Base-by-base conservation (phyloP, 2,113 vertebrate genomes). In the Balaenoptera acutorostrata region DNA sequence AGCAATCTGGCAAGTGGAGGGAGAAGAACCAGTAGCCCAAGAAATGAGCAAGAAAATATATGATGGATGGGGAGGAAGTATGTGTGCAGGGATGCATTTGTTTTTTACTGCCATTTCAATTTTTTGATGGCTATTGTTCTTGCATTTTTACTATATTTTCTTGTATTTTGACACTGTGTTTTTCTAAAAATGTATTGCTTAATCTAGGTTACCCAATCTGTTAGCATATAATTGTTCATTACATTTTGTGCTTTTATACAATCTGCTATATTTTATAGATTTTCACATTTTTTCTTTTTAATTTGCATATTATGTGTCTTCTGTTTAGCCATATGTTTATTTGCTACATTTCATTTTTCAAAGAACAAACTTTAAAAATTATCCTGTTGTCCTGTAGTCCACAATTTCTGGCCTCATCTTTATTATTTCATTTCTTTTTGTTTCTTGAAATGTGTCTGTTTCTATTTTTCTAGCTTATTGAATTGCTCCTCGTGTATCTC, bases 331-430 rank as follows among this genome's bases (percentile, higher is more conserved):
- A 52, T 1, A 41, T 27, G 31, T 27, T 87, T 78, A 59, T 92
- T 57, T 71, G 21, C 52, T 82, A 5, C 55, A 39, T 84, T 66
- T 86, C 12, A 29, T 66, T 94, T 92, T 46, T 85, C n/a, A 87
- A 61, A 84, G 21, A 87, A 39, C 8, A 66, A 55, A 69, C 10
- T 61, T 27, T 61, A 49, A 46, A 86, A 96, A 95, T 95, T 64
- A 74, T 75, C 5, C 14, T 57, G 29, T n/a, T 95, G 96, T 88
- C 41, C 33, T 74, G 27, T 86, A 57, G 49, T 69, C 27, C 68
- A 74, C 81, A 39, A 91, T 97, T 88, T 97, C 90, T 89, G 55
- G 41, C 36, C 36, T 95, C 44, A 10, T 75, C 95, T 95, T 93
- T 94, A 63, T 64, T 66, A 78, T 44, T 90, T 90, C 33, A 23